Evolutionary conservation across 2,888 invertebrate species (phyloP).

Genomic region (Epinotia ramella): DNA sequence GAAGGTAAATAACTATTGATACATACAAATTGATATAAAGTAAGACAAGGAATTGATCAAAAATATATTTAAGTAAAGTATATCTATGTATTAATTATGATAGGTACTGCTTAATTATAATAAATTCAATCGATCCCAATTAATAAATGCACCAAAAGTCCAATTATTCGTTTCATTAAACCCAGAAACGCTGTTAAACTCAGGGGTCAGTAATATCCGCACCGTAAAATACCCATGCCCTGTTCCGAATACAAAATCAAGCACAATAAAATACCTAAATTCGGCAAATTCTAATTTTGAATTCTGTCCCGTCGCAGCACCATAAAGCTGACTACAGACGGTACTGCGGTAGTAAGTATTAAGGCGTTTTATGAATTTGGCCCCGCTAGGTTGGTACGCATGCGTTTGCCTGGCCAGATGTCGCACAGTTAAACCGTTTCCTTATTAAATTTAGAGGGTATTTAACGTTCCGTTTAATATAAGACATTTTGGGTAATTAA

Average conservation of each 20-base stretch:
- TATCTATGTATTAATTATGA: no score
- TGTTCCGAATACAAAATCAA: slow-evolving; percentile 43
- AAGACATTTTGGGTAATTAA: slow-evolving; percentile 42
- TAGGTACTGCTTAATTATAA: background rate
- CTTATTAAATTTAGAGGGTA: slow-evolving; percentile 55
- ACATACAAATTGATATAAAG: no score
- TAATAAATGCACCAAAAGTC: slow-evolving; percentile 10
- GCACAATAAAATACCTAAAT: slow-evolving; percentile 49
- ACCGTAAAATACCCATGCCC: slow-evolving; percentile 42
- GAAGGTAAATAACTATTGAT: no score
- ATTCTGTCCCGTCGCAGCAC: slow-evolving; percentile 49
- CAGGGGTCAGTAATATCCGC: slow-evolving; percentile 40
- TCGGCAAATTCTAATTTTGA: slow-evolving; percentile 51
- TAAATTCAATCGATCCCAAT: background rate
- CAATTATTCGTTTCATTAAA: slow-evolving; percentile 37
- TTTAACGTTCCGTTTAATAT: slow-evolving; percentile 49
- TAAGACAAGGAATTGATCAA: no score
- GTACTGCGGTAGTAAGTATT: slow-evolving; percentile 49
- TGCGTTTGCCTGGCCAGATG: slow-evolving; percentile 48
- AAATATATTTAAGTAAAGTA: no score
- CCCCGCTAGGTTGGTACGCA: slow-evolving; percentile 45
- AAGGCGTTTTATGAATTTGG: slow-evolving; percentile 55
- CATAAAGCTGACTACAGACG: slow-evolving; percentile 51
- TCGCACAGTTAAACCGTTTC: slow-evolving; percentile 46
- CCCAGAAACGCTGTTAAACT: slow-evolving; percentile 27